Conservation (phyloP, 2,113 vertebrate genomes). For the Phainopepla nitens region DNA sequence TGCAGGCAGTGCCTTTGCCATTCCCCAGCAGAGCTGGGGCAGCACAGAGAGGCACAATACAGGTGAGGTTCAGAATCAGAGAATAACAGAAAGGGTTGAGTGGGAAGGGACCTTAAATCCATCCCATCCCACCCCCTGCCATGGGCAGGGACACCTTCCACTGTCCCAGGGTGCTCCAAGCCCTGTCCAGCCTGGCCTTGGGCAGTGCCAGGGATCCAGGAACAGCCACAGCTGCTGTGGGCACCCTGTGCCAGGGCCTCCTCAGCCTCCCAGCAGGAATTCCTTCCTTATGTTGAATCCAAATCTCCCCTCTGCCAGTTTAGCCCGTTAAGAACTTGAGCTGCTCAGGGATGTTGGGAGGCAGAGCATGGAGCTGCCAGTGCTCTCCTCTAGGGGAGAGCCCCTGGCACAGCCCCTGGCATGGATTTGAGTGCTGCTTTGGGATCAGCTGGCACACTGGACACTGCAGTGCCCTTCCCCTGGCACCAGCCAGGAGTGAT, state of each 20-base stretch:
- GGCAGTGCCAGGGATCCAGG: background rate
- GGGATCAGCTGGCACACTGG: background rate
- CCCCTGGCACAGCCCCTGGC: background rate
- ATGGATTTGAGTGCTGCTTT: rapidly evolving
- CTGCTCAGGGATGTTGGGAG: background rate
- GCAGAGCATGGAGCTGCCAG: background rate
- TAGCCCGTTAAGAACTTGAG: background rate
- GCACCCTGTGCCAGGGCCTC: background rate
- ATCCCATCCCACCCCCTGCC: background rate
- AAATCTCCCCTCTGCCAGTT: background rate
- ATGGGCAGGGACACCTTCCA: background rate
- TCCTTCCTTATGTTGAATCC: background rate
- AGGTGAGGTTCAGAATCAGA: background rate
- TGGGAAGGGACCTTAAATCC: background rate
- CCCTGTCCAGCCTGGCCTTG: background rate
- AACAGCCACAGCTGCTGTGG: background rate
- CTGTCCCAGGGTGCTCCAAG: background rate
- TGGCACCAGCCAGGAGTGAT: background rate
- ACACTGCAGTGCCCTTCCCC: background rate
- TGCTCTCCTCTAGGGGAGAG: background rate
- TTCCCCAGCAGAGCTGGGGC: background rate
- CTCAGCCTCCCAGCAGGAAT: background rate
- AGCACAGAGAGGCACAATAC: background rate
- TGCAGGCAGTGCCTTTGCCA: background rate
- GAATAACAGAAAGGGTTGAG: background rate